Base-by-base conservation (phyloP, 2,113 vertebrate genomes). In the Burhinus oedicnemus region DNA sequence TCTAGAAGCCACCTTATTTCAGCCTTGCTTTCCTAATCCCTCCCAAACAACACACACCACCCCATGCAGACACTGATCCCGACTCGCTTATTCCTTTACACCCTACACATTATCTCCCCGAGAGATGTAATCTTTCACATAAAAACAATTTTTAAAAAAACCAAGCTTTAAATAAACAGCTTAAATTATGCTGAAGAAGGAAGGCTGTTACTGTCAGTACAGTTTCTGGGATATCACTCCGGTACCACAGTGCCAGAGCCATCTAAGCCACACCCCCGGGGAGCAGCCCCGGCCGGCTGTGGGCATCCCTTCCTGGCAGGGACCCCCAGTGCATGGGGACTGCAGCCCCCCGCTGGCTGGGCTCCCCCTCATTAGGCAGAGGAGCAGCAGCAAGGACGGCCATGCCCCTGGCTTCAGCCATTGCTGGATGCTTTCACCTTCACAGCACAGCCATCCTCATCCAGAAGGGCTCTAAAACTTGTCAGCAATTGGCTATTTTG, bases 181-280 rank as follows among this genome's bases (percentile, higher is more conserved):
- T 71, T 60, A 23, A 87, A 25, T 19, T 26, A 18, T 40, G 8
- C 25, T 64, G 49, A 6, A 11, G 70, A 64, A 6, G 6, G 12
- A 45, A 25, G 38, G 26, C 44, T 30, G 3, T 16, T 76, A 4
- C 16, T 54, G 61, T 8, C 26, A 5, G 6, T 40, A 19, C 18
- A 4, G 15, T 6, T 34, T n/a, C 47, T 62, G 76, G 71, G 66
- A 55, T 19, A 6, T 13, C 12, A 15, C 42, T n/a, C 3, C 11
- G n/a, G 29, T 51, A 26, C 5, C 1, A 0, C 19, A 5, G 16
- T 9, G 12, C 27, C 1, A 3, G 36, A 16, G 44, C 1, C 0
- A 9, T 12, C 3, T 1, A 18, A 54, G n/a, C 23, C 3, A 12
- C 49, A 12, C 49, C 30, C 21, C 4, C 25, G 25, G 18, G 16